phyloP scores from a whole-genome alignment of 2,797 vertebrate species.

The Xerus rutilus region DNA sequence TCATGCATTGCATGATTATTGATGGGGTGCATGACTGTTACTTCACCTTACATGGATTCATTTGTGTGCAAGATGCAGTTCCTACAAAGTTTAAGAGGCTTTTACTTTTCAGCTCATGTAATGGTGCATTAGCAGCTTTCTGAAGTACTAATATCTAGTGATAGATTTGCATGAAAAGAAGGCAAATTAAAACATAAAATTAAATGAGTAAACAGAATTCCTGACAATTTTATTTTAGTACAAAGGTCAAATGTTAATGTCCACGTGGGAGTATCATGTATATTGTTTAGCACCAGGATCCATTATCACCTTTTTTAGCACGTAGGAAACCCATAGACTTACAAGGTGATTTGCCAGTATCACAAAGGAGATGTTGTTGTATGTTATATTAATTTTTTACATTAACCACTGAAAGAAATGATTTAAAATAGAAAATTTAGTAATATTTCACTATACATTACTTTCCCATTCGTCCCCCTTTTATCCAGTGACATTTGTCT shows the following conservation, averaged over 20 bases:
- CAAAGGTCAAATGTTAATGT: not conserved
- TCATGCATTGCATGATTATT: not conserved
- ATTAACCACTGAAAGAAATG: too few species aligned
- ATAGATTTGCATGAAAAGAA: not conserved
- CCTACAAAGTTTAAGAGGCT: not conserved
- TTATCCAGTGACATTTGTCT: too few species aligned
- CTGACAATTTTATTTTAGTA: not conserved
- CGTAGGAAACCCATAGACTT: too few species aligned
- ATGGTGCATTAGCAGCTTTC: not conserved
- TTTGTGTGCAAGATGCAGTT: not conserved
- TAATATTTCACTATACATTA: too few species aligned
- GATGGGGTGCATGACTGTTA: not conserved
- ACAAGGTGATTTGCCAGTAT: too few species aligned
- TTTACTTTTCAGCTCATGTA: not conserved
- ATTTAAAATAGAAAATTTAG: too few species aligned
- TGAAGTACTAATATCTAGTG: not conserved
- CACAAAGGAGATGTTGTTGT: too few species aligned
- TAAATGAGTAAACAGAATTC: not conserved
- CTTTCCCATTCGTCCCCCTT: too few species aligned
- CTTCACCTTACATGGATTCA: not conserved
- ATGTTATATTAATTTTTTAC: too few species aligned
- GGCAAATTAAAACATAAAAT: not conserved
- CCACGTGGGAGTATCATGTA: not conserved
- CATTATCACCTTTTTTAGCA: too few species aligned
- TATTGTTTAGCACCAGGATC: not conserved